A percentile compares a stretch with the other conserved stretches of the same genome.
Evolutionary conservation across 2,113 vertebrate species (phyloP).

Genomic region (Ploceus nigricollis): DNA sequence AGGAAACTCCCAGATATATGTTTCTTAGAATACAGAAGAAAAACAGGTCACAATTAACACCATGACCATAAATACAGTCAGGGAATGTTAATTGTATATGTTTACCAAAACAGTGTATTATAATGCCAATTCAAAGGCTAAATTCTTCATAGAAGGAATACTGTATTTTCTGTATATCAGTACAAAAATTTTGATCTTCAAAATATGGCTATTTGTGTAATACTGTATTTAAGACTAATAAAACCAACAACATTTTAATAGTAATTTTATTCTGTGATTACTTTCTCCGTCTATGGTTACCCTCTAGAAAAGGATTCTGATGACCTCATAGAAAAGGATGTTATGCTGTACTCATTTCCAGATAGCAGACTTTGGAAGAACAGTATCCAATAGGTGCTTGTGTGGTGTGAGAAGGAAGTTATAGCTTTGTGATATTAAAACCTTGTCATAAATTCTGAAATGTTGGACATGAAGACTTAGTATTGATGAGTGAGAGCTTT

Average conservation of each 20-base stretch:
- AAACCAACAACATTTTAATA: neutral
- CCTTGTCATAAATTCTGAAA: neutral
- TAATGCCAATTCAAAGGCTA: neutral
- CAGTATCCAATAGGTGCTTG: neutral
- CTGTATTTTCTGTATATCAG: neutral
- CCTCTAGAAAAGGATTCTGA: neutral
- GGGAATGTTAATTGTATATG: neutral
- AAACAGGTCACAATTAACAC: neutral
- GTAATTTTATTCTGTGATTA: neutral
- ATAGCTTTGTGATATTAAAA: neutral
- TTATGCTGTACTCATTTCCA: neutral
- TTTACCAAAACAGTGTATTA: neutral
- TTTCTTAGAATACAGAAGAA: neutral
- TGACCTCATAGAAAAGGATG: neutral
- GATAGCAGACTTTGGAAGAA: neutral
- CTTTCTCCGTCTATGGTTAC: neutral
- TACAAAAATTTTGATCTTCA: neutral
- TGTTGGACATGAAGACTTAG: neutral
- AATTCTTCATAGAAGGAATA: neutral
- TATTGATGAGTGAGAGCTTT: neutral
- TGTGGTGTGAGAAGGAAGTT: neutral
- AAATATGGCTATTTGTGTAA: neutral
- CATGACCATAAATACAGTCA: neutral
- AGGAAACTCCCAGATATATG: neutral
- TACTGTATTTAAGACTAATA: neutral